A percentile compares a stretch with the other conserved stretches of the same genome.
phyloP scores from a whole-genome alignment of 2,113 vertebrate genomes.

The Oxyruncus cristatus region DNA sequence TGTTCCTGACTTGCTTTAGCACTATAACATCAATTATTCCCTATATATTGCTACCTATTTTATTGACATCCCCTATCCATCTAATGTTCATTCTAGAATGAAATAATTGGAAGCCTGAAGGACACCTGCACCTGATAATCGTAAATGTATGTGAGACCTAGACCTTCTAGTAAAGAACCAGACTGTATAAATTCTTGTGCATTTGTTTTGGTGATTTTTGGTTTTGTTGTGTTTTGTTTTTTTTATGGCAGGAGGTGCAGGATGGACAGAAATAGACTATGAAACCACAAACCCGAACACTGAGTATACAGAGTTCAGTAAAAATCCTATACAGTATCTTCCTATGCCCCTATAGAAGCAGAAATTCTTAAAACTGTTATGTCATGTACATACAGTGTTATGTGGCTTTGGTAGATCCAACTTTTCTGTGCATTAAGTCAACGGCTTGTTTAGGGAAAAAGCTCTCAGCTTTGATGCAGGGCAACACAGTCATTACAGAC shows the following conservation, averaged over 20 bases:
- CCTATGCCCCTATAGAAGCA: background rate
- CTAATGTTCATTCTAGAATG: background rate
- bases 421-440: background rate
- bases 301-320: background rate
- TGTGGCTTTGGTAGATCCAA: background rate
- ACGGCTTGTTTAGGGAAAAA: background rate
- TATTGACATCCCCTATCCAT: background rate
- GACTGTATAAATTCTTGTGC: background rate
- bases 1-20: background rate
- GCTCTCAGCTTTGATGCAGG: background rate
- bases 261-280: background rate
- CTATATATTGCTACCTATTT: background rate
- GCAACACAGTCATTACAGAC: background rate
- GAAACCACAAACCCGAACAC: background rate
- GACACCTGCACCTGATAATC: background rate
- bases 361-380: background rate
- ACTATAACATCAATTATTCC: background rate
- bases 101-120: background rate
- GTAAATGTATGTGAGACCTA: background rate
- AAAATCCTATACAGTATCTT: background rate
- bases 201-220: background rate
- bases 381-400: background rate
- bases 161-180: background rate
- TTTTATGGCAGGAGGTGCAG: accelerated
- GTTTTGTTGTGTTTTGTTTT: background rate